These are phyloP conservation scores for Anthoscopus minutus DNA, from an alignment of 2,113 vertebrate genomes.

Conservation along the genomic window DNA sequence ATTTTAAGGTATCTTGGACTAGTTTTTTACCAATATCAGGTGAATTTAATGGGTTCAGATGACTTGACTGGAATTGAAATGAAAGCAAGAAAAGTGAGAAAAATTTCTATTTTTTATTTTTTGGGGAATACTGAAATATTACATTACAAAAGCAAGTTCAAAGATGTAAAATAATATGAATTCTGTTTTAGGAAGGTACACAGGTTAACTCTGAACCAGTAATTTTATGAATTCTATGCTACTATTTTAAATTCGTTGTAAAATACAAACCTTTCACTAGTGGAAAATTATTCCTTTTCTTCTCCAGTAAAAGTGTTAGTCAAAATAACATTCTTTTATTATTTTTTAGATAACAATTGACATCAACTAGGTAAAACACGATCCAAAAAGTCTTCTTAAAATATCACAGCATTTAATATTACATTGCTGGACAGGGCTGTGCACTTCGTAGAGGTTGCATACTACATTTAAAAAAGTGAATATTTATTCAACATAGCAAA, in stretches of 20 bases:
- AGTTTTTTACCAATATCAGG: neutral
- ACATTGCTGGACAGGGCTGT: neutral
- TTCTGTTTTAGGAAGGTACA: neutral
- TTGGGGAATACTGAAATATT: neutral
- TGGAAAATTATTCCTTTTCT: neutral
- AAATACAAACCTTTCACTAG: neutral
- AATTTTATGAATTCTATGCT: neutral
- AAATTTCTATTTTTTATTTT: neutral
- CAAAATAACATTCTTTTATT: neutral
- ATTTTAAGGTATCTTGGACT: neutral
- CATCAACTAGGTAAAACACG: neutral
- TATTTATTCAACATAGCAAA: constrained; percentile 14
- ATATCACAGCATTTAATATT: neutral
- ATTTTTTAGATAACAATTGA: neutral
- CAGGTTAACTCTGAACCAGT: neutral
- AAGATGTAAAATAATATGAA: neutral
- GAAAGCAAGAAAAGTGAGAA: neutral
- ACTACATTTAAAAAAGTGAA: constrained; percentile 40
- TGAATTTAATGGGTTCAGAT: neutral
- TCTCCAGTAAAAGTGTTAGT: neutral
- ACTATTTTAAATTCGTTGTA: neutral
- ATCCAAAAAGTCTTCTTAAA: neutral
- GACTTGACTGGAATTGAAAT: neutral
- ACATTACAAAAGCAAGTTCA: neutral
- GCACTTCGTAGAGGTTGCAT: neutral